Percentiles rank a stretch among this genome's conserved stretches.
These are phyloP conservation scores for Yoshiicerus persimilis DNA, from an alignment of 1,140 invertebrate genomes.

Conservation along the genomic window DNA sequence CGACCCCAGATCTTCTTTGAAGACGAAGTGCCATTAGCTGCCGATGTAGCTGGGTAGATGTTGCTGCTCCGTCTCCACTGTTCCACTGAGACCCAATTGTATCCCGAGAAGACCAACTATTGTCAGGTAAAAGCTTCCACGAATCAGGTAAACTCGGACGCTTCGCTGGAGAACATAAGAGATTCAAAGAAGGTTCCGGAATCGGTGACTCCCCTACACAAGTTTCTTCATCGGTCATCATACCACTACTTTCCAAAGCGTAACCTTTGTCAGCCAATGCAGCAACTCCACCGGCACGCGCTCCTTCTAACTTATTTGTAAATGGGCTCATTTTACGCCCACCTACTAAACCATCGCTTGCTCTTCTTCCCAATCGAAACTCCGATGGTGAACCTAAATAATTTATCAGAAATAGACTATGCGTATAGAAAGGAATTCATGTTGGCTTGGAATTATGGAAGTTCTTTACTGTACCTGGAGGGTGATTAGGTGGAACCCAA, in stretches of 20 bases:
- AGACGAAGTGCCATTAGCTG: slow-evolving; percentile 47
- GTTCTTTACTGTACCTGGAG: slow-evolving; percentile 33
- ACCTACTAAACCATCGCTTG: slow-evolving; percentile 77
- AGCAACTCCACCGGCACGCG: slow-evolving; percentile 44
- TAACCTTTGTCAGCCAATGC: slow-evolving; percentile 36
- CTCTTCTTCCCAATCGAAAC: slow-evolving; percentile 82
- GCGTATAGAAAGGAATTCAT: neutral
- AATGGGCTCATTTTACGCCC: slow-evolving; percentile 52
- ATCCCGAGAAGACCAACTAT: slow-evolving; percentile 23
- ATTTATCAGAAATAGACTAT: neutral
- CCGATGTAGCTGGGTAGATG: slow-evolving; percentile 39
- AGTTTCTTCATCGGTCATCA: slow-evolving; percentile 32
- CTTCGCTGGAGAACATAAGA: slow-evolving; percentile 47
- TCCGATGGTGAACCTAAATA: slow-evolving; percentile 40
- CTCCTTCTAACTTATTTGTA: slow-evolving; percentile 42
- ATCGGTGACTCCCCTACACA: slow-evolving; percentile 19
- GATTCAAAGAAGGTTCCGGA: slow-evolving; percentile 30
- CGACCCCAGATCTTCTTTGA: slow-evolving; percentile 40
- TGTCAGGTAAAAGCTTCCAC: slow-evolving; percentile 39
- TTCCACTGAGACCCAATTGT: neutral
- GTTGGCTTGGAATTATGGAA: neutral
- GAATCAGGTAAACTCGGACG: slow-evolving; percentile 46
- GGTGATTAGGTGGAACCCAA: slow-evolving; percentile 42
- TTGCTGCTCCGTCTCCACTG: neutral
- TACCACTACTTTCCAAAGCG: neutral